Evolutionary conservation across 2,797 vertebrate genomes (phyloP).

Genomic region (Erethizon dorsatum): DNA sequence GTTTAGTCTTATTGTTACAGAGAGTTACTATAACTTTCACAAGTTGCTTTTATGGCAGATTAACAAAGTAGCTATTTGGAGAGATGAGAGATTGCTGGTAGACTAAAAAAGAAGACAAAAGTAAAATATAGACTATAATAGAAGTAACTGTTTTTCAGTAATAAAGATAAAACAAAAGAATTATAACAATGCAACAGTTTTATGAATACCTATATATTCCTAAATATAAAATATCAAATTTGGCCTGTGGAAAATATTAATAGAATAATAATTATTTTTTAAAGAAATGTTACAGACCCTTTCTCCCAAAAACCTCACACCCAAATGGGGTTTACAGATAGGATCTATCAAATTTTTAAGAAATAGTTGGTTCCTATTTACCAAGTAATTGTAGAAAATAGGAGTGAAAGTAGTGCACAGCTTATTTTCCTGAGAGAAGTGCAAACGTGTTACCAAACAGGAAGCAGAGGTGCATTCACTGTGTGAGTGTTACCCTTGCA

Average conservation of each 20-base stretch:
- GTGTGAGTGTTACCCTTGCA: neutral
- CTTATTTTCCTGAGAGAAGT: neutral
- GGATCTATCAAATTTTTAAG: neutral
- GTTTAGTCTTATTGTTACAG: conserved; percentile 4
- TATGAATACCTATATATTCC: neutral
- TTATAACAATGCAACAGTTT: neutral
- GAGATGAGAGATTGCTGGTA: neutral
- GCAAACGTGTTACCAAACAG: neutral
- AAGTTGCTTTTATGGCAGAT: conserved; percentile 2
- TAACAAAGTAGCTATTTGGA: conserved; percentile 19
- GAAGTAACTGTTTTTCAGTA: neutral
- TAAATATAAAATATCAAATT: conserved; percentile 57
- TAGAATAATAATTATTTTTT: conserved; percentile 3
- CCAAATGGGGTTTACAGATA: neutral
- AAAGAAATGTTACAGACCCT: conserved; percentile 6
- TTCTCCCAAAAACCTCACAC: neutral
- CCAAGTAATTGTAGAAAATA: conserved; percentile 26
- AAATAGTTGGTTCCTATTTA: neutral
- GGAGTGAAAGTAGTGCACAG: neutral
- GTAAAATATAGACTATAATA: neutral
- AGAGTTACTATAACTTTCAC: neutral
- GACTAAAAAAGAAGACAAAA: neutral
- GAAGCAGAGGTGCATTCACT: neutral
- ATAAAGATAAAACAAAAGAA: conserved; percentile 41
- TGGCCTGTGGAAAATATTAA: conserved; percentile 10